These are phyloP conservation scores for Lynx canadensis DNA, from an alignment of 2,113 vertebrate species.

Conservation along the genomic window DNA sequence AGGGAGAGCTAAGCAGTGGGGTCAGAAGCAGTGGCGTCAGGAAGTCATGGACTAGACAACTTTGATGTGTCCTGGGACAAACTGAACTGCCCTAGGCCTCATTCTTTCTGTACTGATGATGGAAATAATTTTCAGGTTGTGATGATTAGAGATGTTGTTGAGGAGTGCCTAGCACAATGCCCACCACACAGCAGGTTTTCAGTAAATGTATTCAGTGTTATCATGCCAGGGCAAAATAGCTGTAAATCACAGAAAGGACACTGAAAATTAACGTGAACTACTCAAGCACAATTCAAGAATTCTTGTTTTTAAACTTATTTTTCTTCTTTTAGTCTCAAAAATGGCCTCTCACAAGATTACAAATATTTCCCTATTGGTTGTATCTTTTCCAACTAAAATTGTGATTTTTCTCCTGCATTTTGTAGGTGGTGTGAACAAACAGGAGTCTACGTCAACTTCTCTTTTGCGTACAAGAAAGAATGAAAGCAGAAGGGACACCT, in stretches of 20 bases:
- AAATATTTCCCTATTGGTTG: background rate
- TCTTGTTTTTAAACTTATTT: conserved; percentile 10
- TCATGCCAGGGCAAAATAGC: background rate
- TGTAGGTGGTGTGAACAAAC: background rate
- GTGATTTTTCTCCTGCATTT: background rate
- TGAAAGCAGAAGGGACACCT: background rate
- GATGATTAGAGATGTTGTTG: background rate
- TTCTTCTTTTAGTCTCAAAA: conserved; percentile 5
- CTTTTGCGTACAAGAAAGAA: conserved; percentile 7
- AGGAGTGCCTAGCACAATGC: background rate
- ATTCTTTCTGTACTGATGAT: conserved; percentile 3
- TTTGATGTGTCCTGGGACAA: background rate
- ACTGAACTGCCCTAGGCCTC: background rate
- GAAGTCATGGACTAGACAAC: background rate
- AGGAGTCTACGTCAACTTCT: background rate
- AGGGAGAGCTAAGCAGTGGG: background rate
- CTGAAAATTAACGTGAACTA: conserved; percentile 10
- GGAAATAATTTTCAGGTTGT: background rate
- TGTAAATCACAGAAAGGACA: background rate
- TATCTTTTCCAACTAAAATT: background rate
- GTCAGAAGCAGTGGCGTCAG: background rate
- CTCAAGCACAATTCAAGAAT: conserved; percentile 3
- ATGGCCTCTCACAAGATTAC: background rate
- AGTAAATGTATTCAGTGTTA: conserved; percentile 16
- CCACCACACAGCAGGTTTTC: background rate